A percentile compares a stretch with the other conserved stretches of the same genome.
phyloP scores from a whole-genome alignment of 2,888 invertebrate species.

The Dendrolimus pini region DNA sequence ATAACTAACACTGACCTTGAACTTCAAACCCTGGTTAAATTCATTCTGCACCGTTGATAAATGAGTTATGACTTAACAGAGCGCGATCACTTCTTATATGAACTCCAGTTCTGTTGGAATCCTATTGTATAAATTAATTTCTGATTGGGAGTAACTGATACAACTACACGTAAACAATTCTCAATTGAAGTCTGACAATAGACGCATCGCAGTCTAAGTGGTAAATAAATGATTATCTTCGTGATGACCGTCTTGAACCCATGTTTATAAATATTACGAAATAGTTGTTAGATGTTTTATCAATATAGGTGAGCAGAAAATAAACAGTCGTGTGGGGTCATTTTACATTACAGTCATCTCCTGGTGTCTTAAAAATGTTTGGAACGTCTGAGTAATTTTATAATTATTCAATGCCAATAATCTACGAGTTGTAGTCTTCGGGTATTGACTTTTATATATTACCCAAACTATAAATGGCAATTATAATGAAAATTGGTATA shows the following conservation, averaged over 20 bases:
- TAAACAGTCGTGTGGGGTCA: not conserved
- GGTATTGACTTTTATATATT: too few species aligned
- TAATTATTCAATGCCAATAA: too few species aligned
- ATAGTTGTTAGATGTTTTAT: slow-evolving; percentile 30
- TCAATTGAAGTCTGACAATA: not conserved
- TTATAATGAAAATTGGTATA: too few species aligned
- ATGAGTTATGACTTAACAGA: slow-evolving; percentile 25
- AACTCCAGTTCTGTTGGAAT: slow-evolving; percentile 5
- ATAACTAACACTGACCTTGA: slow-evolving; percentile 15
- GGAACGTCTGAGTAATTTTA: too few species aligned
- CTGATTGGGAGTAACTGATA: too few species aligned
- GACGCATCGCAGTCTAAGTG: not conserved
- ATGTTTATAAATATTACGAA: slow-evolving; percentile 45
- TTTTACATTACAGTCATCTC: too few species aligned
- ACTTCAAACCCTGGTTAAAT: slow-evolving; percentile 21
- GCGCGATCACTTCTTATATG: slow-evolving; percentile 23
- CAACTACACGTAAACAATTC: slow-evolving; percentile 7
- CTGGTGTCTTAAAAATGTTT: too few species aligned
- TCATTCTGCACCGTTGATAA: slow-evolving; percentile 26
- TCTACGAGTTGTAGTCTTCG: too few species aligned
- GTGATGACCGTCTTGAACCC: slow-evolving; percentile 16
- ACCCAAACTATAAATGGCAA: too few species aligned
- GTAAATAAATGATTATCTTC: slow-evolving; percentile 25
- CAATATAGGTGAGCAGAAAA: slow-evolving; percentile 13
- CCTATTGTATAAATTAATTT: slow-evolving; percentile 16